phyloP scores from a whole-genome alignment of 2,888 invertebrate genomes.

The Trichogramma dendrolimi region DNA sequence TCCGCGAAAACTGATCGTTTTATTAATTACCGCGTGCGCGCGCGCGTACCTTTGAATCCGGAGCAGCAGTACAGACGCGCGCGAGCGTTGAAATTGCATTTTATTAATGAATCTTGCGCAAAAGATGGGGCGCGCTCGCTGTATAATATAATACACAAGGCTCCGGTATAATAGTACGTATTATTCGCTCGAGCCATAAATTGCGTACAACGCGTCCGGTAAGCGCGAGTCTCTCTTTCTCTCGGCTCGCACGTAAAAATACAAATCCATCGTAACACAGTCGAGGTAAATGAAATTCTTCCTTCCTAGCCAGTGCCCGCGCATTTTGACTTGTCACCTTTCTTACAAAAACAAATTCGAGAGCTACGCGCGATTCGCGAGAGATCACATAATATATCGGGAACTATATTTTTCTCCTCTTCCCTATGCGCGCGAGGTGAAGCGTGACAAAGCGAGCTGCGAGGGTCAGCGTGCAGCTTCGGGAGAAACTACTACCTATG shows the following conservation, averaged over 20 bases:
- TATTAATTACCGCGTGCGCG: too few relatives aligned
- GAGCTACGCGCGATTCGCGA: too few relatives aligned
- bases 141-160: conserved; percentile 6
- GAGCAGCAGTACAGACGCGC: too few relatives aligned
- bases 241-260: background rate
- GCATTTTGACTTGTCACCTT: background rate
- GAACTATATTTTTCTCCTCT: too few relatives aligned
- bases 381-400: too few relatives aligned
- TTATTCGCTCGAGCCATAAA: conserved; percentile 22
- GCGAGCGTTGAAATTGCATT: background rate
- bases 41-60: too few relatives aligned
- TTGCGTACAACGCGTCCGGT: conserved; percentile 23
- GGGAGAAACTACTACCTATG: too few relatives aligned
- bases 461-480: too few relatives aligned
- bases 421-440: too few relatives aligned
- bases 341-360: too few relatives aligned
- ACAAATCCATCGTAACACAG: background rate
- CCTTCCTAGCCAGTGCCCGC: background rate
- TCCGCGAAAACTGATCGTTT: too few relatives aligned
- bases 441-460: too few relatives aligned
- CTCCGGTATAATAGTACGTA: conserved; percentile 16
- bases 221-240: background rate
- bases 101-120: conserved; percentile 20
- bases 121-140: conserved; percentile 7
- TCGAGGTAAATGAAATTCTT: conserved; percentile 11